phyloP scores from a whole-genome alignment of 2,113 vertebrate genomes.

The Brachionichthys hirsutus region DNA sequence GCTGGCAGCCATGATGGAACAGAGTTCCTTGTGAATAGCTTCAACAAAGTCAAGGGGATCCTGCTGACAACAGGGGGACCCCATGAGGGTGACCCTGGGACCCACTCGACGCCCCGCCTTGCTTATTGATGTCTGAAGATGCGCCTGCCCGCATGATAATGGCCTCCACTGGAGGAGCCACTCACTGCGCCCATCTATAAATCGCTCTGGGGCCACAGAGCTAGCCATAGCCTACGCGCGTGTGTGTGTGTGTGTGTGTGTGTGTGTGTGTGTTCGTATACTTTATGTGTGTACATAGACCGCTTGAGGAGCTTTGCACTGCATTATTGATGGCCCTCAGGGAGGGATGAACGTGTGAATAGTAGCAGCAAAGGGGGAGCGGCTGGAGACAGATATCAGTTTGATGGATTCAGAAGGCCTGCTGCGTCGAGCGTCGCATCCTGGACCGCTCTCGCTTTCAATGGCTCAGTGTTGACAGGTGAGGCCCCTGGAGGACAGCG shows the following conservation, averaged over 20 bases:
- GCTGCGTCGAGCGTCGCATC: slow-evolving; percentile 15
- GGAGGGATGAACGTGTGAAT: slow-evolving; percentile 69
- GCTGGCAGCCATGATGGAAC: slow-evolving; percentile 46
- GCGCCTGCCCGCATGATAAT: slow-evolving; percentile 71
- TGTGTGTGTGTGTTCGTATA: slow-evolving; percentile 20
- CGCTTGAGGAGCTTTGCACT: slow-evolving; percentile 49
- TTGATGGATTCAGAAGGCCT: slow-evolving; percentile 33
- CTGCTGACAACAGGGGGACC: slow-evolving; percentile 53
- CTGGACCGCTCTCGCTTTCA: slow-evolving; percentile 30
- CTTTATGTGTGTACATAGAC: slow-evolving; percentile 31
- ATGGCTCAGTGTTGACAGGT: slow-evolving; percentile 54
- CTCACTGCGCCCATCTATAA: slow-evolving; percentile 54
- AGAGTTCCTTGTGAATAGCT: slow-evolving; percentile 42
- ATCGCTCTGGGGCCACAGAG: slow-evolving; percentile 56
- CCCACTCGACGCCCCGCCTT: slow-evolving; percentile 47
- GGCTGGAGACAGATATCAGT: slow-evolving; percentile 31
- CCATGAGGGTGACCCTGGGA: slow-evolving; percentile 52
- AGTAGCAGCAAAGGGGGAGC: slow-evolving; percentile 31
- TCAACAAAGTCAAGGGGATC: slow-evolving; percentile 46
- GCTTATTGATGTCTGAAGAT: slow-evolving; percentile 75
- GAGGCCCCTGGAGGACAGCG: slow-evolving; percentile 31
- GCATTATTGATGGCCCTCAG: slow-evolving; percentile 74
- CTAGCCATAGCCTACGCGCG: slow-evolving; percentile 16
- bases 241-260: slow-evolving; percentile 31
- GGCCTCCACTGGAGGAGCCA: slow-evolving; percentile 45